A percentile compares a stretch with the other conserved stretches of the same genome.
These are phyloP conservation scores for Manduca sexta DNA, from an alignment of 1,140 invertebrate genomes.

Conservation along the genomic window DNA sequence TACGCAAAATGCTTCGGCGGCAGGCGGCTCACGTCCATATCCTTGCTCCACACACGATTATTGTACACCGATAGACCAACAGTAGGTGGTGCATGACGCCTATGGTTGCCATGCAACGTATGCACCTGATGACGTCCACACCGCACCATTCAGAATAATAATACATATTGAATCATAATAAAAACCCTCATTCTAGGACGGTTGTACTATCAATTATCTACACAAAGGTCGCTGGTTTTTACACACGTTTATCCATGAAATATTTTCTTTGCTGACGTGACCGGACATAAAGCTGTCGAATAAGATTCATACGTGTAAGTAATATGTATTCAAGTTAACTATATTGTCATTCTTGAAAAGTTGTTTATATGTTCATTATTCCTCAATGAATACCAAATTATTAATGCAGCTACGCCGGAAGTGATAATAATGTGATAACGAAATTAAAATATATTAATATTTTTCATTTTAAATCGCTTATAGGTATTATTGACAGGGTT, in stretches of 20 bases:
- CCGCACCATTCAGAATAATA: conserved; percentile 8
- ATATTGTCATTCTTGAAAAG: too few relatives aligned
- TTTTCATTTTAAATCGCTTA: too few relatives aligned
- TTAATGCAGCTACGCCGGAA: too few relatives aligned
- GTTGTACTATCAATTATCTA: conserved; percentile 6
- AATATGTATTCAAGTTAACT: too few relatives aligned
- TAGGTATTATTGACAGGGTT: too few relatives aligned
- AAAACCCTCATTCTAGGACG: too few relatives aligned
- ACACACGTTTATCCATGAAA: not conserved
- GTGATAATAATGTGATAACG: too few relatives aligned
- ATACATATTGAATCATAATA: conserved; percentile 1
- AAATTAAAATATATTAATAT: too few relatives aligned
- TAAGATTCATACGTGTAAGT: too few relatives aligned
- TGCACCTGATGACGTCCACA: conserved; percentile 12
- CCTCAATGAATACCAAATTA: too few relatives aligned
- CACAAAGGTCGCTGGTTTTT: not conserved
- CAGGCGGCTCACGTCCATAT: conserved; percentile 15
- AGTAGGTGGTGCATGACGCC: not conserved
- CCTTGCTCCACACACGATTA: conserved; percentile 5
- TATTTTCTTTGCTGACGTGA: not conserved
- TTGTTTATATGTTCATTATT: too few relatives aligned
- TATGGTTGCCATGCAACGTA: conserved; percentile 5
- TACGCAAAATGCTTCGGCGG: conserved; percentile 14
- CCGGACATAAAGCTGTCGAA: too few relatives aligned
- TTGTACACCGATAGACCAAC: not conserved